phyloP scores from a whole-genome alignment of 92 coral and sea anemone species.

The Bergia puertoricense region DNA sequence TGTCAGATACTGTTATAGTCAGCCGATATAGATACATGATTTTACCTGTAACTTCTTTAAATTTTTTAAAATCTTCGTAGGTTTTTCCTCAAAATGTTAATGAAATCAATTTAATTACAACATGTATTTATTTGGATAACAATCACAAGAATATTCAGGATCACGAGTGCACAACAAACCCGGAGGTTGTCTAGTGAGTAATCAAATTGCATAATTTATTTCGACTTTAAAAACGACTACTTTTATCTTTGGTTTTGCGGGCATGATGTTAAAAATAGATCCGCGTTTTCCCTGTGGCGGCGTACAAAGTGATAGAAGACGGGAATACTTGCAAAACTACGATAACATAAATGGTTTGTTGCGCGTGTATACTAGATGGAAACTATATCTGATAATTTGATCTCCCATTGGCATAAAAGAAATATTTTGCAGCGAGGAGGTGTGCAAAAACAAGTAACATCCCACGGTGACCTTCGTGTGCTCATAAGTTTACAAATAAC shows the following conservation, averaged over 20 bases:
- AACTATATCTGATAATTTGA: no score
- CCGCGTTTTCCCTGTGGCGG: neutral
- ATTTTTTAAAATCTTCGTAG: neutral
- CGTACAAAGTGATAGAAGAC: neutral
- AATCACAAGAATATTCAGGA: neutral
- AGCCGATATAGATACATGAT: neutral
- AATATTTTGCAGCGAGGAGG: neutral
- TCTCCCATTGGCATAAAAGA: neutral
- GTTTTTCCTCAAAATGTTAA: neutral
- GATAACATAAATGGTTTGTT: neutral
- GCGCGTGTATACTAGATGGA: neutral
- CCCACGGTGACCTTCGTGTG: no score
- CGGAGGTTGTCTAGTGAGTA: neutral
- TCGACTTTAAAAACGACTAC: neutral
- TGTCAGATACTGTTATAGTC: neutral
- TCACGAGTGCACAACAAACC: neutral
- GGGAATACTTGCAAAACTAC: neutral
- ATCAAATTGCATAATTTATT: neutral
- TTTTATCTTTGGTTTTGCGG: neutral
- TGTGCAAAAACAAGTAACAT: neutral
- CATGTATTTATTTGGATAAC: neutral
- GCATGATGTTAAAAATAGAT: neutral
- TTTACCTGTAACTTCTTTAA: neutral
- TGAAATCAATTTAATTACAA: neutral
- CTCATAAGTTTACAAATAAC: no score